A percentile compares a stretch with the other conserved stretches of the same genome.
phyloP scores from a whole-genome alignment of 2,797 vertebrate species.

The Acanthiza pusilla region DNA sequence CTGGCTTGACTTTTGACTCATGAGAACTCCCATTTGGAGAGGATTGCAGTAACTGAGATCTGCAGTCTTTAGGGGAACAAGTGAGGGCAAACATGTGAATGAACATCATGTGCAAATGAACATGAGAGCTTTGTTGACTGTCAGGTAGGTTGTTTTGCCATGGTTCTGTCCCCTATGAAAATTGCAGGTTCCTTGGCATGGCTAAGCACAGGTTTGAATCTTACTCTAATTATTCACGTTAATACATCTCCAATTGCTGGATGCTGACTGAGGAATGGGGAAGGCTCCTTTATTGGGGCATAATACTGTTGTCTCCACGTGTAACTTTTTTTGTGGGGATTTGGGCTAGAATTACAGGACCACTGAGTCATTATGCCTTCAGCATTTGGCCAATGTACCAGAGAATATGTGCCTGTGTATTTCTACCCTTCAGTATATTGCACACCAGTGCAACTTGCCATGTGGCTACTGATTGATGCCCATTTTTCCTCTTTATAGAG shows the following conservation, averaged over 20 bases:
- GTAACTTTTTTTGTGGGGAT: neutral
- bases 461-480: neutral
- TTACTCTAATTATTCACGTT: fast-evolving
- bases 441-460: neutral
- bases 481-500: neutral
- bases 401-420: neutral
- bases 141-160: neutral
- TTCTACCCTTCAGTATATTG: neutral
- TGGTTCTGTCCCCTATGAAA: neutral
- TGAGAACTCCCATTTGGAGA: neutral
- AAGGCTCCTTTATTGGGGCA: neutral
- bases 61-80: neutral
- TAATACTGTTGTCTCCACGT: neutral
- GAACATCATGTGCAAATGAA: neutral
- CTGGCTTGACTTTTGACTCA: neutral
- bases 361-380: neutral
- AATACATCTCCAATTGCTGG: neutral
- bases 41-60: neutral
- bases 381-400: neutral
- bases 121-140: neutral
- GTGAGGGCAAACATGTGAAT: neutral
- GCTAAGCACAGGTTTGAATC: neutral
- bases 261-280: neutral
- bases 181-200: neutral
- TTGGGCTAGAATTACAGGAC: neutral